Percentiles rank a stretch among this genome's conserved stretches.
These are phyloP conservation scores for Xiphorhynchus erythropygius DNA, from an alignment of 2,797 vertebrate genomes.

Conservation along the genomic window DNA sequence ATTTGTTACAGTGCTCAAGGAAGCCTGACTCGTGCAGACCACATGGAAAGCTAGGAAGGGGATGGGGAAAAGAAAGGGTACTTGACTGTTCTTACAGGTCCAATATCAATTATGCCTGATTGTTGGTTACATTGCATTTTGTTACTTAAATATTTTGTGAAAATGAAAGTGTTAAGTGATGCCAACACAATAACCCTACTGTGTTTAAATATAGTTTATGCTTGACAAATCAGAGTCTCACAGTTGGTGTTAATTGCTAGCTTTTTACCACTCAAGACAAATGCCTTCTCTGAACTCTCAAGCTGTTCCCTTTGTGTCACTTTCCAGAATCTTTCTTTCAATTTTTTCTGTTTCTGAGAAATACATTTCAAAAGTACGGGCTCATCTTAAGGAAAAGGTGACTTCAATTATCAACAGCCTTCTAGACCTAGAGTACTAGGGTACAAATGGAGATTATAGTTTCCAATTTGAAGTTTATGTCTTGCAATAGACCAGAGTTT, in stretches of 20 bases:
- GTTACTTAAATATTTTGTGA: not conserved
- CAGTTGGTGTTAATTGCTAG: not conserved
- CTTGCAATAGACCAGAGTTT: not conserved
- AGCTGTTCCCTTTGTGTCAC: not conserved
- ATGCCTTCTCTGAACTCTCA: not conserved
- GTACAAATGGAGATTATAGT: not conserved
- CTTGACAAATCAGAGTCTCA: not conserved
- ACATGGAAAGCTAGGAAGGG: not conserved
- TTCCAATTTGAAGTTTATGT: not conserved
- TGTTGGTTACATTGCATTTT: not conserved
- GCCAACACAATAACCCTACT: not conserved
- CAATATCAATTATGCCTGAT: not conserved
- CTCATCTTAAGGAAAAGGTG: not conserved
- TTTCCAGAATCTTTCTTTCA: not conserved
- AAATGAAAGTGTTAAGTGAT: not conserved
- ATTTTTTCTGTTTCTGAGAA: not conserved
- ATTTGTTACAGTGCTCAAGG: not conserved
- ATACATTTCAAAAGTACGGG: not conserved
- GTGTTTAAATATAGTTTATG: slow-evolving; percentile 31
- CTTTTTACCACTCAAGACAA: not conserved
- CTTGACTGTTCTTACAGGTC: not conserved
- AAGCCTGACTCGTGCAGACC: not conserved
- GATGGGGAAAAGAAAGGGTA: not conserved
- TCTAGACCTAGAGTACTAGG: not conserved
- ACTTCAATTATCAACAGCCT: not conserved